These are phyloP conservation scores for Achroia grisella DNA, from an alignment of 1,140 invertebrate genomes.

Conservation along the genomic window DNA sequence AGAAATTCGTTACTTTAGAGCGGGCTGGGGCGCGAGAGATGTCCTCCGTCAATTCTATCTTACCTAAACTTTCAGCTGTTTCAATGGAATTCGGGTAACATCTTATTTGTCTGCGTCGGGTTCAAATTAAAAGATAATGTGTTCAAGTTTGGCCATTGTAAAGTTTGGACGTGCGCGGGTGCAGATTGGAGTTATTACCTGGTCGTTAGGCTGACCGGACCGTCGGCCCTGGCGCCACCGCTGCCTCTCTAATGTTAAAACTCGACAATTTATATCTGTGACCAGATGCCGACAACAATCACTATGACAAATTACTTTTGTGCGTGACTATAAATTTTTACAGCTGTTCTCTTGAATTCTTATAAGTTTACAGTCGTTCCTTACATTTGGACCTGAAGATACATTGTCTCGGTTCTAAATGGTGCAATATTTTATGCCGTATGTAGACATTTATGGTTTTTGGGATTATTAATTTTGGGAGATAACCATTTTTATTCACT, in stretches of 20 bases:
- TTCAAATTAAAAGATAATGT: slow-evolving; percentile 55
- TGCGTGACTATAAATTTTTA: slow-evolving; percentile 33
- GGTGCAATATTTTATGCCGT: no score
- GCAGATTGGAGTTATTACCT: slow-evolving; percentile 66
- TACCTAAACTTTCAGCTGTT: slow-evolving; percentile 36
- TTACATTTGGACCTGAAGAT: no score
- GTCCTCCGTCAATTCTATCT: slow-evolving; percentile 39
- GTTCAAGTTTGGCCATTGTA: slow-evolving; percentile 52
- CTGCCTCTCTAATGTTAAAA: slow-evolving; percentile 39
- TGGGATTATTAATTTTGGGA: no score
- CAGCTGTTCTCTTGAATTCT: slow-evolving; percentile 11
- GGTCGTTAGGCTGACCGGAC: slow-evolving; percentile 28
- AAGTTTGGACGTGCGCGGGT: slow-evolving; percentile 35
- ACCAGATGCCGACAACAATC: slow-evolving; percentile 55
- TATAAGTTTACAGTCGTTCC: no score
- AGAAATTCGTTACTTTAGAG: slow-evolving; percentile 55
- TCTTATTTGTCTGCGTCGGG: slow-evolving; percentile 37
- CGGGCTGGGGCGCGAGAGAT: slow-evolving; percentile 30
- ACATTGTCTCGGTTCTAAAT: no score
- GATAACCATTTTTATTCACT: no score
- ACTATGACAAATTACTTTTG: slow-evolving; percentile 45
- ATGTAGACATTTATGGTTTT: no score
- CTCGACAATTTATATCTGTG: slow-evolving; percentile 50
- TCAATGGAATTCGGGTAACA: slow-evolving; percentile 27
- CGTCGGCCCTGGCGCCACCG: background rate